Percentiles rank a stretch among this genome's conserved stretches.
Evolutionary conservation across 2,888 invertebrate genomes (phyloP).

Genomic region (Thera britannica): DNA sequence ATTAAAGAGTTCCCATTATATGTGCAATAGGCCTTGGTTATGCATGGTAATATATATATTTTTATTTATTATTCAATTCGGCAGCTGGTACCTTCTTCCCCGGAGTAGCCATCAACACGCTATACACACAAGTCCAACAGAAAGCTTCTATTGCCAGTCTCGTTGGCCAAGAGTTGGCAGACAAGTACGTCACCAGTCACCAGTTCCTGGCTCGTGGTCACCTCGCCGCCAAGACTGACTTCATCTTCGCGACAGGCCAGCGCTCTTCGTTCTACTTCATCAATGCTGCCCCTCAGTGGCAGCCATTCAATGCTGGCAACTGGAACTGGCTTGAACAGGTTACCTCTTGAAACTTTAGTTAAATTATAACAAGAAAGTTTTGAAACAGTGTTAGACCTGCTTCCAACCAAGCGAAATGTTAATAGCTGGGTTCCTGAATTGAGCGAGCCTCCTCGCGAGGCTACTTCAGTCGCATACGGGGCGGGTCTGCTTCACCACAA

Average conservation of each 20-base stretch:
- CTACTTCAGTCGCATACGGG: no score
- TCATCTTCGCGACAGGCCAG: conserved; percentile 85
- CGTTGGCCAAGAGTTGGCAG: conserved; percentile 64
- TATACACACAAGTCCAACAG: conserved; percentile 71
- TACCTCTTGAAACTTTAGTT: neutral
- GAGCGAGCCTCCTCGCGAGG: no score
- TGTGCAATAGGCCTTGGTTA: no score
- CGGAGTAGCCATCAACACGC: conserved; percentile 65
- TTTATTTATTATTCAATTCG: conserved; percentile 25
- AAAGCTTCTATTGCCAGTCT: conserved; percentile 57
- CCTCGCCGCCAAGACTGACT: conserved; percentile 86
- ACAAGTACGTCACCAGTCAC: conserved; percentile 73
- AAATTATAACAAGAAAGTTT: no score
- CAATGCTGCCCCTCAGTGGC: conserved; percentile 89
- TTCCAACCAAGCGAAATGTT: no score
- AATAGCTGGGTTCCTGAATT: no score
- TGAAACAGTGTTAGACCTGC: no score
- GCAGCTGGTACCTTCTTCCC: conserved; percentile 80
- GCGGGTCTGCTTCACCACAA: no score
- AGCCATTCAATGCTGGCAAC: conserved; percentile 85
- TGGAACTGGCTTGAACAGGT: conserved; percentile 83
- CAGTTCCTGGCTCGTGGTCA: conserved; percentile 86
- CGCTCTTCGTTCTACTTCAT: conserved; percentile 86
- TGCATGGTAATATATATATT: neutral
- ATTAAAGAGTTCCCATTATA: no score